Evolutionary conservation across 2,113 vertebrate genomes (phyloP).

Genomic region (Microtus pennsylvanicus): DNA sequence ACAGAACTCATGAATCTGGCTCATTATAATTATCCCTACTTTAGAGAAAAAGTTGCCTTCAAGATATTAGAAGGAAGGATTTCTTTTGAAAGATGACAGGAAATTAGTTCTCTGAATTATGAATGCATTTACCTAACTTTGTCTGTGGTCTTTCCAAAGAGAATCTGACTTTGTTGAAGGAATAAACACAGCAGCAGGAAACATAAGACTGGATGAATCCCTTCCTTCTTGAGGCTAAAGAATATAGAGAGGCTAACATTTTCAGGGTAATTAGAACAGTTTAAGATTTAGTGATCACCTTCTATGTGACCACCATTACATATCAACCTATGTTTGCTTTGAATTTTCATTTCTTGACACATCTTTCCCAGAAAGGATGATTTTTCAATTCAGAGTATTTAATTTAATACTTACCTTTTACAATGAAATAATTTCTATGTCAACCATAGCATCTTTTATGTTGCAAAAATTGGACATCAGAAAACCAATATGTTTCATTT

Average conservation of each 20-base stretch:
- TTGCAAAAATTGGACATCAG: background rate
- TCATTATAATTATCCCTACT: constrained; percentile 9
- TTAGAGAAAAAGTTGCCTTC: background rate
- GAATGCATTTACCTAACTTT: background rate
- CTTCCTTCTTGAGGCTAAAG: background rate
- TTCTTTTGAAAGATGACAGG: background rate
- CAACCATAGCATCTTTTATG: background rate
- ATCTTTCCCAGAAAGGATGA: background rate
- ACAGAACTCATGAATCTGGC: constrained; percentile 28
- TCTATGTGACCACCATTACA: background rate
- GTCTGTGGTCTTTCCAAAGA: background rate
- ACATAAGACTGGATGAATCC: background rate
- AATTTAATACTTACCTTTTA: constrained; percentile 27
- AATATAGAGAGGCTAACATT: background rate
- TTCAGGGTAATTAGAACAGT: background rate
- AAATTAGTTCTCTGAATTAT: constrained; percentile 1
- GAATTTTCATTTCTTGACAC: constrained; percentile 13
- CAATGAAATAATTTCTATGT: constrained; percentile 45
- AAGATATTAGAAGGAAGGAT: background rate
- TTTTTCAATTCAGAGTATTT: background rate
- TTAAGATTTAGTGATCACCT: background rate
- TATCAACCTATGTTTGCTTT: background rate
- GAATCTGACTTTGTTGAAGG: background rate
- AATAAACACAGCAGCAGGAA: background rate
- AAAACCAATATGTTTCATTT: background rate